Base-by-base conservation (phyloP, 2,797 vertebrate genomes). In the Rhadinocentrus ornatus region DNA sequence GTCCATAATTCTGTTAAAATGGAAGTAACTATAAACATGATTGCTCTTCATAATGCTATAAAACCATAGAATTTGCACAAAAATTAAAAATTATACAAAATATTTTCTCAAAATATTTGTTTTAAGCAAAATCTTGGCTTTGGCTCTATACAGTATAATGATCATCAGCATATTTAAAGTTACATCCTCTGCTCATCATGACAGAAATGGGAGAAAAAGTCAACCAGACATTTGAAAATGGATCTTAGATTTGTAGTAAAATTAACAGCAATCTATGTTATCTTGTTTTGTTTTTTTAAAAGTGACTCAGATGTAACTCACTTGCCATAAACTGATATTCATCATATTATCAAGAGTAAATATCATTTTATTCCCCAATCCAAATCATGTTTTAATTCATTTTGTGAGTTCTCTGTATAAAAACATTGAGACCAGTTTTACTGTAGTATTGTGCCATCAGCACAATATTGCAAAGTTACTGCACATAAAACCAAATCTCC, bases 1-100 rank as follows among this genome's bases (percentile, higher is more conserved):
- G 1, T 44, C 63, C 6, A 54, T 72, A 62, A 59, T 48, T 67
- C 9, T 39, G 29, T 67, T 52, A 71, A 67, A 71, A 56, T 15
- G 31, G 27, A 18, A 46, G 2, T 66, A 34, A 69, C 57, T 0
- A 1, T 26, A 6, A 18, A 44, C 12, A 60, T 58, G n/a, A 3
- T 37, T 24, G n/a, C 41, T 44, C 50, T 52, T 20, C 7, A 32
- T 44, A 16, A 60, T 2, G 0, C 6, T 9, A 29, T 9, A 3
- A 37, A 3, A 37, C 2, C 29, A 1, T 13, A 13, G 12, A 50
- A 29, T 39, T 44, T 60, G 29, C 20, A 46, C 7, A 44, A 20
- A 18, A 4, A 13, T 3, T 13, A 37, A 41, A 18, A 16, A 5
- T 0, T 41, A 1, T 39, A 15, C 3, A n/a, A 48, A 48, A 48